Percentiles rank a stretch among this genome's conserved stretches.
These are phyloP conservation scores for Mastacembelus armatus DNA, from an alignment of 2,797 vertebrate species.

Conservation along the genomic window DNA sequence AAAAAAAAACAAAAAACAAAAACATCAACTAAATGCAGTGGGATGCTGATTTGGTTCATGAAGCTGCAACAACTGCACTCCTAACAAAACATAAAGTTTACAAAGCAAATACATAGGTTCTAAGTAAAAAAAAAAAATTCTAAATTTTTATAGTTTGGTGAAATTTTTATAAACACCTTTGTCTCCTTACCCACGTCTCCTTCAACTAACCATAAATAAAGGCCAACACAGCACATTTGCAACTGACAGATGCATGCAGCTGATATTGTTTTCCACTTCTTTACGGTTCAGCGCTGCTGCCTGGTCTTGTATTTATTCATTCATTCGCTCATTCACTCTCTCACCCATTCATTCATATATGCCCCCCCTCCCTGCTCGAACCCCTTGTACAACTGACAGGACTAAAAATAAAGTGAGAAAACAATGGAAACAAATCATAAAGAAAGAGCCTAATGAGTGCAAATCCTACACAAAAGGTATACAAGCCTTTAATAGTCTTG, in stretches of 20 bases:
- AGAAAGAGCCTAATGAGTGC: conserved; percentile 69
- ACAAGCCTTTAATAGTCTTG: conserved; percentile 60
- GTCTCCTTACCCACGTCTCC: conserved; percentile 47
- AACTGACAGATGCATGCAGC: conserved; percentile 87
- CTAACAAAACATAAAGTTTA: conserved; percentile 44
- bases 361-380: conserved; percentile 22
- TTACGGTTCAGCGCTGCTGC: conserved; percentile 82
- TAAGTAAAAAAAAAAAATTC: conserved; percentile 65
- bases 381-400: conserved; percentile 74
- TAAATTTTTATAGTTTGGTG: conserved; percentile 65
- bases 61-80: conserved; percentile 30
- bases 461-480: conserved; percentile 61
- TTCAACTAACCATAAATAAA: conserved; percentile 85
- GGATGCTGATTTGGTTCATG: conserved; percentile 68
- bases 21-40: conserved; percentile 72
- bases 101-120: conserved; percentile 35
- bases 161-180: conserved; percentile 3
- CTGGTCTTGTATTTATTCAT: conserved; percentile 72
- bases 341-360: conserved; percentile 36
- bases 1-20: conserved; percentile 39
- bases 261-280: conserved; percentile 89
- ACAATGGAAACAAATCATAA: conserved; percentile 75
- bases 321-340: no score
- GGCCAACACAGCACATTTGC: conserved; percentile 82
- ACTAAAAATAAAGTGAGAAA: conserved; percentile 70